Base-by-base conservation (phyloP, 2,797 vertebrate species). In the Taenioides sp. region DNA sequence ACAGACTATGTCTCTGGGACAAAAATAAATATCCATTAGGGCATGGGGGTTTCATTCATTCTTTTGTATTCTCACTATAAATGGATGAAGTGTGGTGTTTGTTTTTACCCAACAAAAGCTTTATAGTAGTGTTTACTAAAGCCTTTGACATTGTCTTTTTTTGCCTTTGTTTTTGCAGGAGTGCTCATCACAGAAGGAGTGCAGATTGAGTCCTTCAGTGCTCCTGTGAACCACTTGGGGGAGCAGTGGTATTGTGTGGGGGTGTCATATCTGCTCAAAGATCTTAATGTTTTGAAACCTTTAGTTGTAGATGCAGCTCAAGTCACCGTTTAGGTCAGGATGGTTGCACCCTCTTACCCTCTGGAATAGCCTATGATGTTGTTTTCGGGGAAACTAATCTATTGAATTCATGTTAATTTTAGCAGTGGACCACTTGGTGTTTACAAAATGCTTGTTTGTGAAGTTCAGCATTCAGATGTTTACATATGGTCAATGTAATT, bases 151-250 rank as follows among this genome's bases (percentile, higher is more conserved):
- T 70, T 49, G 23, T 77, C 12, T 34, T 34, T 62, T 22, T 69
- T 31, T 59, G 25, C 5, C 0, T 65, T 81, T 82, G 67, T 82
- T 83, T 62, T 18, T 79, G 72, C 86, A 98, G 97, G 94, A 63
- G 85, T 94, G 52, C 87, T 98, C 88, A 91, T 90, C 69, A 84
- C 93, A 57, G 90, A 82, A 0, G 92, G 92, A 5, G 79, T 93
- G 50, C 93, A 94, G 84, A 93, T 98, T 7, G 88, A 96, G 84
- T 95, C 92, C 17, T 97, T 96, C 85, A 96, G 95, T 75, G 91
- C 92, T 82, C 95, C 97, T 0, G 34, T 77, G 64, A 78, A 63
- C 0, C 75, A 82, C 16, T 71, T 75, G 0, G 94, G 93, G 55
- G 94, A 96, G 57, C 90, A 90, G 85, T 98, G 97, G 97, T 95